phyloP scores from a whole-genome alignment of 23 tunicate genomes.

The Halocynthia roretzi region DNA sequence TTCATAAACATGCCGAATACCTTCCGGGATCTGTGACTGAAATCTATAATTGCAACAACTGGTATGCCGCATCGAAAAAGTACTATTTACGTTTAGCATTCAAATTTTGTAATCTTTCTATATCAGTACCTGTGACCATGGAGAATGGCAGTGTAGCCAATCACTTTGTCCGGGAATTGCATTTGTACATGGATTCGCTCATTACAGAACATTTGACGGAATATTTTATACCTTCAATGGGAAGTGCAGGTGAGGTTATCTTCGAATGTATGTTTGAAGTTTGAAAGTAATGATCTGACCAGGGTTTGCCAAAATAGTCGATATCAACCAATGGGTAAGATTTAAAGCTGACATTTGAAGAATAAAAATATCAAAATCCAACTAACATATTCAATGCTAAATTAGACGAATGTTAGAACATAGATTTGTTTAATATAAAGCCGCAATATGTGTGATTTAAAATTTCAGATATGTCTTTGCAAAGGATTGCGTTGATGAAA shows the following conservation, averaged over 20 bases:
- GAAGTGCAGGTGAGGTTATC: conserved; percentile 29
- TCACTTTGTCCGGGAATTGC: conserved; percentile 59
- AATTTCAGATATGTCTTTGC: conserved; percentile 17
- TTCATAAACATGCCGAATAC: conserved; percentile 43
- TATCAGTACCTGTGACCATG: conserved; percentile 34
- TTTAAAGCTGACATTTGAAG: too few relatives aligned
- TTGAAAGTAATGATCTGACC: too few relatives aligned
- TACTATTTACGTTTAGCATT: not conserved
- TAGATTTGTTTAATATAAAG: too few relatives aligned
- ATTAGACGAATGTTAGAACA: too few relatives aligned
- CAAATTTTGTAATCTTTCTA: not conserved
- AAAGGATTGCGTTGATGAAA: not conserved
- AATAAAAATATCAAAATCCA: too few relatives aligned
- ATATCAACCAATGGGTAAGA: too few relatives aligned
- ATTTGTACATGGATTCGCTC: conserved; percentile 15
- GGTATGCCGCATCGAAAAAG: conserved; percentile 6
- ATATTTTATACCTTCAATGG: conserved; percentile 38
- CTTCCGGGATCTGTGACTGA: conserved; percentile 22
- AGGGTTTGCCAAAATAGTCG: too few relatives aligned
- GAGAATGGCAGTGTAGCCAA: conserved; percentile 35
- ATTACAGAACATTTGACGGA: conserved; percentile 48
- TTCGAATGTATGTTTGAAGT: too few relatives aligned
- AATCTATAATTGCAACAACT: conserved; percentile 45
- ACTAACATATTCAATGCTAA: too few relatives aligned
- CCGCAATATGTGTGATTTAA: too few relatives aligned